Evolutionary conservation across 35 echinoderm and acorn worm genomes (phyloP).

Genomic region (Nesometra sesokonis): DNA sequence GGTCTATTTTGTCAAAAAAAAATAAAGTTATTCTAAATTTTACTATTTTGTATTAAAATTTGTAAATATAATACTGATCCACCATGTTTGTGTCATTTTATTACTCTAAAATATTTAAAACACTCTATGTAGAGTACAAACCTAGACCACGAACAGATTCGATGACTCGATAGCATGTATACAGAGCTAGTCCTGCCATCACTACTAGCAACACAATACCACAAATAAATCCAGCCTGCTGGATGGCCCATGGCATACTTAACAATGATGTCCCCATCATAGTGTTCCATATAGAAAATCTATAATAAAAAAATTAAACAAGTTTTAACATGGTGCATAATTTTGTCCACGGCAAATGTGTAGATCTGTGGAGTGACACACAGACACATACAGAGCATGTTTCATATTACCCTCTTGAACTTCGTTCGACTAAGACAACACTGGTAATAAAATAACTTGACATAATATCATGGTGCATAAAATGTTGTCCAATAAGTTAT

Average conservation of each 20-base stretch:
- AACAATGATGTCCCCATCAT: conserved; percentile 99
- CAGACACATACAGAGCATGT: not conserved
- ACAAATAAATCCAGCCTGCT: conserved; percentile 82
- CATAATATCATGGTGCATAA: no score
- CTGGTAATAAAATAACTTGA: no score
- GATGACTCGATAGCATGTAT: conserved; percentile 93
- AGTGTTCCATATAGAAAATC: conserved; percentile 99
- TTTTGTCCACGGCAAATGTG: not conserved
- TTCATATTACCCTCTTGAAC: no score
- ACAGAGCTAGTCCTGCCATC: conserved; percentile 88
- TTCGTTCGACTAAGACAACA: no score
- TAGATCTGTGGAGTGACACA: not conserved
- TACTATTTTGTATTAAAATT: no score
- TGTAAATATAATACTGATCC: no score
- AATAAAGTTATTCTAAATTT: no score
- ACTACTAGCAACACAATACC: conserved; percentile 54
- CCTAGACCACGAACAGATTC: conserved; percentile 59
- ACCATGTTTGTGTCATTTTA: no score
- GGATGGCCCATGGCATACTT: conserved; percentile 97
- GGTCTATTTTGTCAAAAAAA: no score
- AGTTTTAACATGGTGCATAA: no score
- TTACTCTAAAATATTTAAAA: no score
- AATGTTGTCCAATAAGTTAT: no score
- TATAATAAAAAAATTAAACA: not conserved
- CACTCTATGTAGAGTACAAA: conserved; percentile 11